These are phyloP conservation scores for Cephalopholis sonnerati DNA, from an alignment of 2,113 vertebrate species.

Conservation along the genomic window DNA sequence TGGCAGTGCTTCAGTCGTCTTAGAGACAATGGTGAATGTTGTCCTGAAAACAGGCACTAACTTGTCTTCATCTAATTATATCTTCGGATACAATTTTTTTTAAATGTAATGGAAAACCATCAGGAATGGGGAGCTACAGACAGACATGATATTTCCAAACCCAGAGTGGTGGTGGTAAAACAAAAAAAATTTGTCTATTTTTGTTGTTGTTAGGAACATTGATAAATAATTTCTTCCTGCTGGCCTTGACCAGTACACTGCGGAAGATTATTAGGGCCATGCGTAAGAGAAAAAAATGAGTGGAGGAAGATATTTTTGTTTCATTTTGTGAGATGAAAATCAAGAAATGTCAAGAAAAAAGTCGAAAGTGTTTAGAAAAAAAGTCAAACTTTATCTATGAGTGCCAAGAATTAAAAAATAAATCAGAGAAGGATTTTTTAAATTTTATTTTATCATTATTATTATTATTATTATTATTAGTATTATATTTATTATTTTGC, in stretches of 20 bases:
- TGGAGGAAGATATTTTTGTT: too few relatives aligned
- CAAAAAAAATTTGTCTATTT: neutral
- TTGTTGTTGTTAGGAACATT: neutral
- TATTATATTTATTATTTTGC: too few relatives aligned
- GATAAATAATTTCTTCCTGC: neutral
- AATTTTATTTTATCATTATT: too few relatives aligned
- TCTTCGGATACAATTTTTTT: neutral
- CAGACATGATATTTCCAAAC: neutral
- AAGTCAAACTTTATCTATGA: too few relatives aligned
- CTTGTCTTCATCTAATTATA: neutral
- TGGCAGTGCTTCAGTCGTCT: neutral
- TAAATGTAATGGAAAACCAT: neutral
- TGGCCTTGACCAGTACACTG: neutral
- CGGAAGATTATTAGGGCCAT: too few relatives aligned
- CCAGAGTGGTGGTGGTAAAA: neutral
- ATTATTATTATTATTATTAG: too few relatives aligned
- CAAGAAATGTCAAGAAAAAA: too few relatives aligned
- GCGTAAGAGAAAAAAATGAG: too few relatives aligned
- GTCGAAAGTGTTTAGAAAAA: too few relatives aligned
- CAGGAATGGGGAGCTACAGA: neutral
- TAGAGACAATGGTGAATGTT: neutral
- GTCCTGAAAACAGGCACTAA: neutral
- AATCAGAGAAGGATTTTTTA: too few relatives aligned
- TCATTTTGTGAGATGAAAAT: too few relatives aligned
- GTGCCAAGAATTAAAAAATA: too few relatives aligned